Conservation (phyloP, 2,113 vertebrate species). For the Thymallus thymallus region DNA sequence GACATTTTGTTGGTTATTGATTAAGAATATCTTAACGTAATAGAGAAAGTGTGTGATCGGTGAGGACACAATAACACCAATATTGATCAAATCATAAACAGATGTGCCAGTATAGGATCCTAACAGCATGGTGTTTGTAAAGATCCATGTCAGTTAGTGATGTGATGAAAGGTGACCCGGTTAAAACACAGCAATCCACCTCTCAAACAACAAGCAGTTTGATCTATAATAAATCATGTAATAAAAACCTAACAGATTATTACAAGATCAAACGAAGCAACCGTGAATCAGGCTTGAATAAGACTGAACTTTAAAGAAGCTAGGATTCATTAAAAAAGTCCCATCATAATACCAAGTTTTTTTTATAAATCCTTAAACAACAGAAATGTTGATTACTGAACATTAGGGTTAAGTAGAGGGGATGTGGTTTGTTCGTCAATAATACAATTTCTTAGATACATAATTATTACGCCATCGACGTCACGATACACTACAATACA, state of each 20-base stretch:
- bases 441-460: conserved; percentile 20
- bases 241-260: conserved; percentile 44
- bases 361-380: conserved; percentile 53
- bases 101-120: too few species aligned
- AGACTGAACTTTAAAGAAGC: conserved; percentile 77
- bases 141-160: conserved; percentile 27
- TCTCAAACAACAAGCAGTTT: conserved; percentile 39
- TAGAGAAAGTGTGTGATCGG: conserved; percentile 51
- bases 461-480: conserved; percentile 8
- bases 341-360: conserved; percentile 64
- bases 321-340: conserved; percentile 53
- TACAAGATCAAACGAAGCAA: conserved; percentile 75
- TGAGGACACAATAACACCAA: conserved; percentile 50
- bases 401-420: conserved; percentile 74
- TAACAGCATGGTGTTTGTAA: too few species aligned
- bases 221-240: conserved; percentile 63
- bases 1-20: conserved; percentile 56
- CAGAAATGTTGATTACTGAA: conserved; percentile 74
- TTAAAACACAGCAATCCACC: conserved; percentile 49
- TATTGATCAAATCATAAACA: conserved; percentile 49
- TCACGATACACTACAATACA: conserved; percentile 14
- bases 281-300: conserved; percentile 83
- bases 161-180: conserved; percentile 48
- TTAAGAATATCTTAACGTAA: conserved; percentile 35
- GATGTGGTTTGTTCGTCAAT: conserved; percentile 55